Percentiles rank a stretch among this genome's conserved stretches.
Conservation (phyloP, 1,140 invertebrate species). For the Pseudomyrmex gracilis region DNA sequence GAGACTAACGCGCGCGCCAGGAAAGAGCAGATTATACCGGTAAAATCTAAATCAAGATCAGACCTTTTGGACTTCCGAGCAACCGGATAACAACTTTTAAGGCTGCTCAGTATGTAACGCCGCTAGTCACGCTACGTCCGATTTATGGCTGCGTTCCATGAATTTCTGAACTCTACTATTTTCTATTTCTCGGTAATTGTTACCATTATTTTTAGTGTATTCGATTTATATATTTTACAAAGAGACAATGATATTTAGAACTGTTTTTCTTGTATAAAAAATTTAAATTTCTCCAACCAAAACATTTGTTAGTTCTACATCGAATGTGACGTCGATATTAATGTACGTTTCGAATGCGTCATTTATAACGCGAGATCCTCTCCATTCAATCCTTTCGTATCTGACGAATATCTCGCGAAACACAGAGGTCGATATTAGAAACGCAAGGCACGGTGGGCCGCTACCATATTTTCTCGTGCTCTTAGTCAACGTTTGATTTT, state of each 20-base stretch:
- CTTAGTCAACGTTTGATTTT: slow-evolving; percentile 46
- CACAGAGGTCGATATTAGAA: slow-evolving; percentile 68
- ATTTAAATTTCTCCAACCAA: neutral
- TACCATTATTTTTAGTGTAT: neutral
- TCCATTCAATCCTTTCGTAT: slow-evolving; percentile 46
- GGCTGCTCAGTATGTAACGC: slow-evolving; percentile 60
- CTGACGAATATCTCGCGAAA: slow-evolving; percentile 66
- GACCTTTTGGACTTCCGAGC: slow-evolving; percentile 60
- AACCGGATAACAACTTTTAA: slow-evolving; percentile 63
- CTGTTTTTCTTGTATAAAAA: neutral
- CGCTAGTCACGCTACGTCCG: neutral
- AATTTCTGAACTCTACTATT: neutral
- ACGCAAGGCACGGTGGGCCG: slow-evolving; percentile 60
- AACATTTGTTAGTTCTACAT: neutral
- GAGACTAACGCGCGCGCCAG: slow-evolving; percentile 41
- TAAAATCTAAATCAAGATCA: slow-evolving; percentile 76
- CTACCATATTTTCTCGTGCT: neutral
- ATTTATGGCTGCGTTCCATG: slow-evolving; percentile 24
- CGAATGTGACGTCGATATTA: slow-evolving; percentile 26
- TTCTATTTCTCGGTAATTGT: neutral
- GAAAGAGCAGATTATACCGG: slow-evolving; percentile 65
- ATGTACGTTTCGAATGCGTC: slow-evolving; percentile 29
- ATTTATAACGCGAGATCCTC: slow-evolving; percentile 30
- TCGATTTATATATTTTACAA: too few relatives aligned
- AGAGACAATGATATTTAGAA: too few relatives aligned